Conservation (phyloP, 92 coral and sea anemone genomes). For the Isaurus tuberculatus region DNA sequence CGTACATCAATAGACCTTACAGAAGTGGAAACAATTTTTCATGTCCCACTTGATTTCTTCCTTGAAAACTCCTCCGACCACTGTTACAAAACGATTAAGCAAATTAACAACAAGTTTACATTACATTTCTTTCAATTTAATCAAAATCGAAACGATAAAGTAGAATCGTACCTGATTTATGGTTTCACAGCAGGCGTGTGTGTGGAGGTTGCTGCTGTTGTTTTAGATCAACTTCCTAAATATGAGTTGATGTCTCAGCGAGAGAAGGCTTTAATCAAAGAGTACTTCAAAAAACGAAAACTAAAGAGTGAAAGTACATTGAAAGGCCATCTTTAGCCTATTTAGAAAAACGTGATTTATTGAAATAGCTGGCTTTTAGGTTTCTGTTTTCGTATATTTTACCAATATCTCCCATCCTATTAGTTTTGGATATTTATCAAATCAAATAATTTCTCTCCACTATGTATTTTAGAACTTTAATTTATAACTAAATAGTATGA, state of each 20-base stretch:
- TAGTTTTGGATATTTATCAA: no score
- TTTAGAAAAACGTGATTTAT: no score
- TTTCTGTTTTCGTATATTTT: no score
- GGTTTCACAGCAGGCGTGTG: slow-evolving; percentile 86
- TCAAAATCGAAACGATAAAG: slow-evolving; percentile 25
- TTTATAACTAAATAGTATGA: no score
- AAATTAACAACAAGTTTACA: not conserved
- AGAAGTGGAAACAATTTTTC: slow-evolving; percentile 77
- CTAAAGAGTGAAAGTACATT: not conserved
- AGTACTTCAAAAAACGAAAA: slow-evolving; percentile 17
- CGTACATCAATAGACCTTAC: slow-evolving; percentile 54
- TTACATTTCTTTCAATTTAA: slow-evolving; percentile 57
- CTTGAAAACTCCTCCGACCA: slow-evolving; percentile 57
- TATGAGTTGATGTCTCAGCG: slow-evolving; percentile 65
- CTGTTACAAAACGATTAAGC: slow-evolving; percentile 9
- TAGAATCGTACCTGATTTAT: slow-evolving; percentile 61
- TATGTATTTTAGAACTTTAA: no score
- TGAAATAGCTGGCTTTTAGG: no score
- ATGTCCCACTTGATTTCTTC: slow-evolving; percentile 83
- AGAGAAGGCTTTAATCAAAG: slow-evolving; percentile 26
- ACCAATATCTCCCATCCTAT: no score
- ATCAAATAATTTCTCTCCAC: no score
- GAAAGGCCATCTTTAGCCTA: not conserved
- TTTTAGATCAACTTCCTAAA: slow-evolving; percentile 70
- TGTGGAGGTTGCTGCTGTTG: slow-evolving; percentile 69